phyloP scores from a whole-genome alignment of 53 echinoderm and acorn worm genomes.

The Pentamera pediparva region DNA sequence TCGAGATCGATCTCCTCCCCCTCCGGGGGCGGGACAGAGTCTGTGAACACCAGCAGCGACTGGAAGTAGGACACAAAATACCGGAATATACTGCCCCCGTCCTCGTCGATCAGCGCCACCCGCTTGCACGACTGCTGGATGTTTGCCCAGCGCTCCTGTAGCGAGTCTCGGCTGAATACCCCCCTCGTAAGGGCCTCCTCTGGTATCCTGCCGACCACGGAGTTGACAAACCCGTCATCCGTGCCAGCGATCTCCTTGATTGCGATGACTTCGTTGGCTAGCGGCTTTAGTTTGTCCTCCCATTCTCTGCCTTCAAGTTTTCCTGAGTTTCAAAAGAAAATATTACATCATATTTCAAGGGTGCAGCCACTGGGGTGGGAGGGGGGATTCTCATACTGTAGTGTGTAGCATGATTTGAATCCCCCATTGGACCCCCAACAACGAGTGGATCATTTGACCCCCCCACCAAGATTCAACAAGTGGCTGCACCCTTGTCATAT shows the following conservation, averaged over 20 bases:
- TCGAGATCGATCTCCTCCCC: slow-evolving; percentile 55
- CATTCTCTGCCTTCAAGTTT: slow-evolving; percentile 46
- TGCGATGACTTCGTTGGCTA: slow-evolving; percentile 77
- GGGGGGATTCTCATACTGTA: too few species aligned
- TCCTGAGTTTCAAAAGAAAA: too few species aligned
- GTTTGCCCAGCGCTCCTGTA: slow-evolving; percentile 75
- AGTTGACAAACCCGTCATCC: slow-evolving; percentile 63
- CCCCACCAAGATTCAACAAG: too few species aligned
- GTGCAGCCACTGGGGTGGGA: too few species aligned
- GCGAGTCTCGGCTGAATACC: slow-evolving; percentile 64
- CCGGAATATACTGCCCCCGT: slow-evolving; percentile 59
- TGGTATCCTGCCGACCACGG: slow-evolving; percentile 64
- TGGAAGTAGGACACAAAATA: slow-evolving; percentile 87
- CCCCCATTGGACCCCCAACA: too few species aligned
- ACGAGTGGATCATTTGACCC: too few species aligned
- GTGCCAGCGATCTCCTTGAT: slow-evolving; percentile 67
- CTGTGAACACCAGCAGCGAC: slow-evolving; percentile 69
- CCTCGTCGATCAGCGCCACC: slow-evolving; percentile 80
- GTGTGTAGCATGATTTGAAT: too few species aligned
- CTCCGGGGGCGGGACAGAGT: slow-evolving; percentile 48
- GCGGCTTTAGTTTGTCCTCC: slow-evolving; percentile 66
- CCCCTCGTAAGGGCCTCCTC: slow-evolving; percentile 74
- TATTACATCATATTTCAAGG: too few species aligned
- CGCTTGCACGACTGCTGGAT: slow-evolving; percentile 62
- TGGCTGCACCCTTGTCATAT: too few species aligned